Evolutionary conservation across 2,888 invertebrate species (phyloP).

Genomic region (Nomada fabriciana): DNA sequence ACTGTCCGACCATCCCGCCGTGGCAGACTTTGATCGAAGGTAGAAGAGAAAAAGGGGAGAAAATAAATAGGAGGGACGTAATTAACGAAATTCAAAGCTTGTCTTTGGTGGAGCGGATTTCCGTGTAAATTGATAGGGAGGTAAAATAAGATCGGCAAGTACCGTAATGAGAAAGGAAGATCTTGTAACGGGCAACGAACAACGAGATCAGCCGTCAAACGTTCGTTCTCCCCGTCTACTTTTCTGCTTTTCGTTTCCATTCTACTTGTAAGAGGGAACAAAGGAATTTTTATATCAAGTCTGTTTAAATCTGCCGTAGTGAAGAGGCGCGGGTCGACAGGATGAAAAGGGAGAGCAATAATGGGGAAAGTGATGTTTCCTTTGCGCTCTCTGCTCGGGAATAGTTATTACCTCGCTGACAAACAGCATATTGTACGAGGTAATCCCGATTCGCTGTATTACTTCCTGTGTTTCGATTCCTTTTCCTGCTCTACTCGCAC

Average conservation of each 20-base stretch:
- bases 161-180: conserved; percentile 12
- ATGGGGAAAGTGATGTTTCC: conserved; percentile 17
- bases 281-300: conserved; percentile 14
- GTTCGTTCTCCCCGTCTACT: not conserved
- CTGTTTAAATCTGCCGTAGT: conserved; percentile 4
- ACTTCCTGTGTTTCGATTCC: too few relatives aligned
- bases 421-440: conserved; percentile 21
- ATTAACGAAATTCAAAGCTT: conserved; percentile 1
- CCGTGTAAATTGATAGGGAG: conserved; percentile 4
- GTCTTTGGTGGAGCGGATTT: not conserved
- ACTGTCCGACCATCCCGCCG: not conserved
- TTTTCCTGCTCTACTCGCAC: too few relatives aligned
- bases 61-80: not conserved
- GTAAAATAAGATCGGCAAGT: not conserved
- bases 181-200: not conserved
- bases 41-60: not conserved
- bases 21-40: not conserved
- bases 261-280: not conserved
- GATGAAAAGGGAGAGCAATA: not conserved
- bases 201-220: conserved; percentile 8
- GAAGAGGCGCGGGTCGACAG: not conserved
- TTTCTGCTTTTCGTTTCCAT: not conserved
- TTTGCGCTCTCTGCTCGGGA: not conserved
- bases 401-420: conserved; percentile 1
- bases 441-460: conserved; percentile 3